Conservation (phyloP, 1,140 invertebrate species). For the Pygmarrhopalites habei region DNA sequence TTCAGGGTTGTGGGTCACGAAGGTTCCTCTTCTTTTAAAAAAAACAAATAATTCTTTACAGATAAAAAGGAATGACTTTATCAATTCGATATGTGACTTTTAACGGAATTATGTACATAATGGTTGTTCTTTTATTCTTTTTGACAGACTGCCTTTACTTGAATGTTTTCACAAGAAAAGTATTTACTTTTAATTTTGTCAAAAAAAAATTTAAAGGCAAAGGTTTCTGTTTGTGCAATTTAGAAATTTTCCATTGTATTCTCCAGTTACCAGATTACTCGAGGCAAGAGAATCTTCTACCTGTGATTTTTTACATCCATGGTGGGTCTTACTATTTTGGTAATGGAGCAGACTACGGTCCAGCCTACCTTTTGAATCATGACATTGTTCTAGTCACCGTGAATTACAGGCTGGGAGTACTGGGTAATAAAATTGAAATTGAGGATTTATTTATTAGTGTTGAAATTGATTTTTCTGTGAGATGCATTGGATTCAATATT, state of each 20-base stretch:
- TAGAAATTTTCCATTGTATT: too few relatives aligned
- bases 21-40: too few relatives aligned
- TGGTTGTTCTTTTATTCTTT: too few relatives aligned
- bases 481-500: not conserved
- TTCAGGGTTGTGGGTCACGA: conserved; percentile 42
- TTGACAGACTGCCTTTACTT: too few relatives aligned
- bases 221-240: too few relatives aligned
- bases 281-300: conserved; percentile 2
- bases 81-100: too few relatives aligned
- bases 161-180: too few relatives aligned
- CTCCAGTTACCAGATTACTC: not conserved
- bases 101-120: too few relatives aligned
- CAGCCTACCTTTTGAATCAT: conserved; percentile 10
- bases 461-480: not conserved
- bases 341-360: conserved; percentile 11
- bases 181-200: too few relatives aligned
- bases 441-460: not conserved
- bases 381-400: conserved; percentile 17
- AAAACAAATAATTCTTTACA: too few relatives aligned
- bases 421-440: conserved; percentile 4
- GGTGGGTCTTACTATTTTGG: conserved; percentile 19
- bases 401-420: conserved; percentile 18
- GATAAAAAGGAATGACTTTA: too few relatives aligned
- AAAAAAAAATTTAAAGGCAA: too few relatives aligned
- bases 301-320: conserved; percentile 19